Conservation (phyloP, 2,888 invertebrate species). For the Dromius quadrimaculatus region DNA sequence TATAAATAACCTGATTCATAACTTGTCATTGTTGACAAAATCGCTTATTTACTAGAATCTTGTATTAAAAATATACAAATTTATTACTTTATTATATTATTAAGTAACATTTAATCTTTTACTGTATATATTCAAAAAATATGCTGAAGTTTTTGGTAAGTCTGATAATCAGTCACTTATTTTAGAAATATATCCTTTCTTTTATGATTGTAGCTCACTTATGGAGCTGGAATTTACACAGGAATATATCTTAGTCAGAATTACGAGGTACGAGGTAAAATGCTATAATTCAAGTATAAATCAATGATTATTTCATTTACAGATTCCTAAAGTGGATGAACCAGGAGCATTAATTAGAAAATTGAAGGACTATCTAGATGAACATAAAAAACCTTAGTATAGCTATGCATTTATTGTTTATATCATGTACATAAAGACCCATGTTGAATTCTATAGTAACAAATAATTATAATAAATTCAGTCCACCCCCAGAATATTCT, state of each 20-base stretch:
- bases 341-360: constrained; percentile 78
- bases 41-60: neutral
- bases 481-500: constrained; percentile 88
- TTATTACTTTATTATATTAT: neutral
- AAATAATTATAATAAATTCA: constrained; percentile 69
- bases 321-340: constrained; percentile 90
- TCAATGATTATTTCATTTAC: constrained; percentile 57
- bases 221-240: constrained; percentile 77
- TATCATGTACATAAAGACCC: constrained; percentile 46
- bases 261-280: constrained; percentile 73
- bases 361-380: constrained; percentile 77
- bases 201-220: constrained; percentile 72
- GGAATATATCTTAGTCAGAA: constrained; percentile 82
- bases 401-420: constrained; percentile 50
- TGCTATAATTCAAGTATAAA: constrained; percentile 31
- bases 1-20: constrained; percentile 6
- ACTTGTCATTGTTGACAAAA: constrained; percentile 9
- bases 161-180: neutral
- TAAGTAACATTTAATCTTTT: neutral
- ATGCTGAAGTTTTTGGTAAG: constrained; percentile 48
- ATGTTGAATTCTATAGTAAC: neutral
- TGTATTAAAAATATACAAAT: neutral
- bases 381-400: constrained; percentile 67
- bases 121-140: constrained; percentile 6
- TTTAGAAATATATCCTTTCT: constrained; percentile 55